A percentile compares a stretch with the other conserved stretches of the same genome.
phyloP scores from a whole-genome alignment of 2,888 invertebrate genomes.

The Eupithecia subfuscata region DNA sequence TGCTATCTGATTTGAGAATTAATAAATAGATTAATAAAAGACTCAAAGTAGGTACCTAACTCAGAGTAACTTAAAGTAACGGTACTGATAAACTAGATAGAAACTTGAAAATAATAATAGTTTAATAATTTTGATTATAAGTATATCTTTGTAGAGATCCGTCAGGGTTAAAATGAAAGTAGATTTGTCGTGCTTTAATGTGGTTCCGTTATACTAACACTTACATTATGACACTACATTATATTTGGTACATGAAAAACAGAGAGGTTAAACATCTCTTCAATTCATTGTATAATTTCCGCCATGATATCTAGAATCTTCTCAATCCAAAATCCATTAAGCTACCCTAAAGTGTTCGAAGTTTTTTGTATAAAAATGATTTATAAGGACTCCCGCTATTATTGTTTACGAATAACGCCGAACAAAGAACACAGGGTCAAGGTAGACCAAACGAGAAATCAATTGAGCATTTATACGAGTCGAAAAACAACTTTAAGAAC shows the following conservation, averaged over 20 bases:
- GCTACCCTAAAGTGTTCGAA: slow-evolving; percentile 32
- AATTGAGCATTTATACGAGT: neutral
- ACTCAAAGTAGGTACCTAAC: too few species aligned
- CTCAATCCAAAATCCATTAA: slow-evolving; percentile 20
- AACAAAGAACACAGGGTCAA: slow-evolving; percentile 73
- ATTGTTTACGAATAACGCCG: slow-evolving; percentile 77
- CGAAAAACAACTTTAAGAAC: neutral
- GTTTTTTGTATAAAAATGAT: slow-evolving; percentile 62
- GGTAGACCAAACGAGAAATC: slow-evolving; percentile 9
- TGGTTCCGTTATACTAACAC: too few species aligned
- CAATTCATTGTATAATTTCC: neutral
- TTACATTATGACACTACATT: neutral
- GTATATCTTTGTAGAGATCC: too few species aligned
- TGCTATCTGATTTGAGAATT: too few species aligned
- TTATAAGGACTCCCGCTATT: slow-evolving; percentile 82
- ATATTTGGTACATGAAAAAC: neutral
- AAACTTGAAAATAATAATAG: too few species aligned
- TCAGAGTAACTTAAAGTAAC: too few species aligned
- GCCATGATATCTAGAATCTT: slow-evolving; percentile 3
- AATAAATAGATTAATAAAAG: too few species aligned
- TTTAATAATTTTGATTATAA: too few species aligned
- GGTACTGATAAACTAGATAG: too few species aligned
- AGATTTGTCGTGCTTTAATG: too few species aligned
- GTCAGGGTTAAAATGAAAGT: too few species aligned
- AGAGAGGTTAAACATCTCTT: too few species aligned